Base-by-base conservation (phyloP, 2,797 vertebrate species). In the Holocentrus rufus region DNA sequence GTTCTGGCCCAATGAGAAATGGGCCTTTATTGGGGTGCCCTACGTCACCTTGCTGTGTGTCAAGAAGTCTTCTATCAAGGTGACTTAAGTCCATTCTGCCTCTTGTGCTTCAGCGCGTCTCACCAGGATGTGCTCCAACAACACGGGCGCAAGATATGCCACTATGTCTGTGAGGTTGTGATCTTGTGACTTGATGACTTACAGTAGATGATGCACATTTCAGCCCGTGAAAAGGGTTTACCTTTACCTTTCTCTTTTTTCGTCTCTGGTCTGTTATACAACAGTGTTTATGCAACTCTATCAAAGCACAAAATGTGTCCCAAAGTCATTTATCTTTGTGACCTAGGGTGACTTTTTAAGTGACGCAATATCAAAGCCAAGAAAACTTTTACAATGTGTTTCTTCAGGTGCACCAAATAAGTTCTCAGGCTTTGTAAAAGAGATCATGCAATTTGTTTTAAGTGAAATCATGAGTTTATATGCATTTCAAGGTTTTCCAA, bases 1-100 rank as follows among this genome's bases (percentile, higher is more conserved):
- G 93, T 99, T 99, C 93, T 99, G 98, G 97, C 97, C 97, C 66
- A 99, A 95, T 17, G 98, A 99, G 91, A 97, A 94, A 56, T 99
- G 98, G 98, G 98, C 98, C 7, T 99, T 99, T 88, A 98, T 99
- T 0, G 97, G 98, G 0, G 94, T 99, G 56, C 98, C 97, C 11
- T 99, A 99, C 0, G 94, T 99, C 84, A 96, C 93, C 42, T 93
- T 99, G 3, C 96, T 99, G 71, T 99, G 95, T 0, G 96, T 95
- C 60, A 97, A 94, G 88, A 98, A 98, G 67, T 92, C 95, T 0
- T 83, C 95, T 0, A 87, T 98, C 85, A 99, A 99, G 92, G 94
- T 96, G 83, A 98, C 97, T 3, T 99, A 95, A 95, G 34, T 18
- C 47, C 54, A 53, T 64, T 34, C 55, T 47, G 27, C 56, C 50